Evolutionary conservation across 2,888 invertebrate species (phyloP).

Genomic region (Drosophila glabriapex): DNA sequence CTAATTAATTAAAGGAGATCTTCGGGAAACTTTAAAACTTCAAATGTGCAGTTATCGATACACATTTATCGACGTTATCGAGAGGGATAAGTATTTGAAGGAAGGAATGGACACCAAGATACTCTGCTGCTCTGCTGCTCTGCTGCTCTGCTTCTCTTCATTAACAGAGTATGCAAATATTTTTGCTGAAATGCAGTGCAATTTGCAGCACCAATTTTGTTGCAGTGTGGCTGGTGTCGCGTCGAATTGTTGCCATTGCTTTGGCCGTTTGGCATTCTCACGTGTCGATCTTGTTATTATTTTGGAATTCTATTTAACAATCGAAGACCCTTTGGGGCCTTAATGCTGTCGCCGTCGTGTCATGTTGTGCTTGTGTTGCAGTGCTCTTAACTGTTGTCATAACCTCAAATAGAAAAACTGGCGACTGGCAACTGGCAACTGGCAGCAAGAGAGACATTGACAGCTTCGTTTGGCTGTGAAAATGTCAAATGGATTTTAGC

Average conservation of each 20-base stretch:
- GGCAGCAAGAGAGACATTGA: slow-evolving; percentile 22
- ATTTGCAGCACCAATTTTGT: background rate
- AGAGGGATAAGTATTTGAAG: rapidly evolving
- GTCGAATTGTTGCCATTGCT: background rate
- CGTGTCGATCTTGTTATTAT: background rate
- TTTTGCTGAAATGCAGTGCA: background rate
- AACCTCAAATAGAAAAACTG: slow-evolving; percentile 54
- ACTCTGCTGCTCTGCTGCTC: background rate
- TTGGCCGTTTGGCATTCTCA: slow-evolving; percentile 29
- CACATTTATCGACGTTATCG: background rate
- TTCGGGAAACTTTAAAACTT: background rate
- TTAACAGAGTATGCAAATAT: background rate
- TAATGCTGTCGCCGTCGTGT: slow-evolving; percentile 43
- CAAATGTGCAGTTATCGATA: background rate
- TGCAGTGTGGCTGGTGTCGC: background rate
- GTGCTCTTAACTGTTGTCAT: slow-evolving; percentile 62
- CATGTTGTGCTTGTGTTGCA: slow-evolving; percentile 18
- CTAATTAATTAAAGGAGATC: background rate
- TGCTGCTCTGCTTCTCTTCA: background rate
- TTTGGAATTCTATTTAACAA: background rate
- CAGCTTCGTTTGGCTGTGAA: slow-evolving; percentile 28
- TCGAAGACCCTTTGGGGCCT: slow-evolving; percentile 29
- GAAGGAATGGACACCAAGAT: background rate
- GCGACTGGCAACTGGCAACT: slow-evolving; percentile 49
- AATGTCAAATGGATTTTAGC: slow-evolving; percentile 54